Evolutionary conservation across 2,113 vertebrate genomes (phyloP).

Genomic region (Rhagologus leucostigma): DNA sequence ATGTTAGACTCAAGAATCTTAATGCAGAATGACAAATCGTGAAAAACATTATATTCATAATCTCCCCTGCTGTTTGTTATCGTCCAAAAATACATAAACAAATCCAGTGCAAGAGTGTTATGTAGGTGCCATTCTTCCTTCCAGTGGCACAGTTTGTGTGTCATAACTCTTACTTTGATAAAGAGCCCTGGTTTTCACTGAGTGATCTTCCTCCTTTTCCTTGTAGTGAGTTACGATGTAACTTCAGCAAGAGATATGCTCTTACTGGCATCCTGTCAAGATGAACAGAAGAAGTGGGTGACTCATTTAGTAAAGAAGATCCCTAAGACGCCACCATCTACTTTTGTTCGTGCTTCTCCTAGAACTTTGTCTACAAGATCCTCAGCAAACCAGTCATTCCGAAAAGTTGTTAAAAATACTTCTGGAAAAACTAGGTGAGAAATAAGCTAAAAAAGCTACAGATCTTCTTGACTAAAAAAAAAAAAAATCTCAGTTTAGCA

Average conservation of each 20-base stretch:
- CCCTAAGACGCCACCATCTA: slow-evolving; percentile 91
- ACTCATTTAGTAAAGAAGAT: slow-evolving; percentile 98
- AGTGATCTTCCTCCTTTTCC: background rate
- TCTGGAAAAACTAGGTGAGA: slow-evolving; percentile 94
- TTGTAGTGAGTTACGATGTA: slow-evolving; percentile 93
- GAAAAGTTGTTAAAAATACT: slow-evolving; percentile 91
- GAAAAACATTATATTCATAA: background rate
- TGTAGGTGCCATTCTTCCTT: background rate
- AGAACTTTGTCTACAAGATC: slow-evolving; percentile 92
- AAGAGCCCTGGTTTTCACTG: background rate
- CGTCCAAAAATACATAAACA: background rate
- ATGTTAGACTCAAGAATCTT: background rate
- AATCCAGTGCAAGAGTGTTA: background rate
- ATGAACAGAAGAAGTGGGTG: slow-evolving; percentile 99
- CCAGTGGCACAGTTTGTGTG: background rate
- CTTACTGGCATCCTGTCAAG: slow-evolving; percentile 90
- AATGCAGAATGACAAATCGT: background rate
- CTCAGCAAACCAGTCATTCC: slow-evolving; percentile 94
- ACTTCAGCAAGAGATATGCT: slow-evolving; percentile 97
- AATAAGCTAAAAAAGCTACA: background rate
- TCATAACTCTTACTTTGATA: background rate
- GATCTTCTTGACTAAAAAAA: background rate
- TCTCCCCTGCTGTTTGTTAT: background rate
- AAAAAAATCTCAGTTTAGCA: background rate
- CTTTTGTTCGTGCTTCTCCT: slow-evolving; percentile 91